Conservation (phyloP, 2,888 invertebrate genomes). For the Embidobia sp. region DNA sequence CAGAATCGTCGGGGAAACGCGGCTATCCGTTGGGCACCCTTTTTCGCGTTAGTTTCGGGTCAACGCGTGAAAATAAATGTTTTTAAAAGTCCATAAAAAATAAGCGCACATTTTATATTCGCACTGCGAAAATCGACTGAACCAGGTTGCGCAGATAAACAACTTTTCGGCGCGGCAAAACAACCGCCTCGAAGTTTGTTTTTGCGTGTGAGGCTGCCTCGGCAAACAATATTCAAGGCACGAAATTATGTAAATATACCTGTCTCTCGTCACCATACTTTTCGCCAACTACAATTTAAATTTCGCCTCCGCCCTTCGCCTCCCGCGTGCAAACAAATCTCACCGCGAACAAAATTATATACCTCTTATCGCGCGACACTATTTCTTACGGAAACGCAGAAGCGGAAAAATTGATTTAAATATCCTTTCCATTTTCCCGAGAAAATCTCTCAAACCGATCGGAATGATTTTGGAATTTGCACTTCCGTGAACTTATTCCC, state of each 20-base stretch:
- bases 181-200: background rate
- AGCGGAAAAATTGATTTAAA: too few relatives aligned
- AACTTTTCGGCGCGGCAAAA: background rate
- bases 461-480: too few relatives aligned
- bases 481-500: background rate
- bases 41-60: constrained; percentile 1
- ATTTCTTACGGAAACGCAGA: background rate
- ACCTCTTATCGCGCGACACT: constrained; percentile 1
- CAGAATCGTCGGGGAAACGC: too few relatives aligned
- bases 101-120: background rate
- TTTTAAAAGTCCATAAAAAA: constrained; percentile 2
- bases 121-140: background rate
- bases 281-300: constrained; percentile 11
- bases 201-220: background rate
- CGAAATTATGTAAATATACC: constrained; percentile 10
- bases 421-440: too few relatives aligned
- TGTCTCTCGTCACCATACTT: constrained; percentile 14
- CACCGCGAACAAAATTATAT: constrained; percentile 3
- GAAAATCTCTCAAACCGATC: background rate
- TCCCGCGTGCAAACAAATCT: constrained; percentile 14
- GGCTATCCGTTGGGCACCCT: too few relatives aligned
- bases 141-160: background rate
- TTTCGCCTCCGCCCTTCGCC: background rate
- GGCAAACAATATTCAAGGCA: constrained; percentile 6
- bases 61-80: constrained; percentile 9